These are phyloP conservation scores for Drosophila anomelani DNA, from an alignment of 2,888 invertebrate genomes.

Conservation along the genomic window DNA sequence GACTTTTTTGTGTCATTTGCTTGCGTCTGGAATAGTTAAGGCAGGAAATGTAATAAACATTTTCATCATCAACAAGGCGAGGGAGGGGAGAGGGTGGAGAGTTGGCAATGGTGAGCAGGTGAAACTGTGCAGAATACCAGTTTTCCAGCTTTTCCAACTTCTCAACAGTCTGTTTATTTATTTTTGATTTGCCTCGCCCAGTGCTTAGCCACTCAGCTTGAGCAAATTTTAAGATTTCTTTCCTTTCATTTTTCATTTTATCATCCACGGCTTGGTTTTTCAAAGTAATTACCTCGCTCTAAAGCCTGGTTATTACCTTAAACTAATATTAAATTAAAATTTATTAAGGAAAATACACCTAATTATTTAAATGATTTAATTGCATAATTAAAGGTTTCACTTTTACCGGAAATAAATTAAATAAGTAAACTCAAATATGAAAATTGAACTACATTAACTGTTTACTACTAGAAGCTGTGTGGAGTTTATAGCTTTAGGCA, in stretches of 20 bases:
- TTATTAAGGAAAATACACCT: not conserved
- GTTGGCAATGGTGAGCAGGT: not conserved
- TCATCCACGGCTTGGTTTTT: too few species aligned
- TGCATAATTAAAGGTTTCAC: not conserved
- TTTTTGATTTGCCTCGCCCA: slow-evolving; percentile 34
- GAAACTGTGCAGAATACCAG: slow-evolving; percentile 48
- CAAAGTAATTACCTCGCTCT: not conserved
- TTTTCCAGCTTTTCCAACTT: slow-evolving; percentile 54
- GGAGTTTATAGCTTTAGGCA: slow-evolving; percentile 3
- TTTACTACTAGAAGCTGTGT: not conserved
- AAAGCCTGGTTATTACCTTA: not conserved
- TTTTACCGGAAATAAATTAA: not conserved
- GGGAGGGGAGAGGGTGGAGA: not conserved
- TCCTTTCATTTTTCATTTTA: not conserved
- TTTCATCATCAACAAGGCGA: slow-evolving; percentile 2
- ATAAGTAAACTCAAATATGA: not conserved
- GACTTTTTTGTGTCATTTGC: slow-evolving; percentile 39
- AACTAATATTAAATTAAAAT: slow-evolving; percentile 1
- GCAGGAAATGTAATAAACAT: slow-evolving; percentile 35
- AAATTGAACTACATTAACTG: not conserved
- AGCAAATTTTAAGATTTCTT: slow-evolving; percentile 48
- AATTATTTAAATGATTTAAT: slow-evolving; percentile 6
- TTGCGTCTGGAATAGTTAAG: slow-evolving; percentile 24
- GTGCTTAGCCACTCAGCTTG: slow-evolving; percentile 46
- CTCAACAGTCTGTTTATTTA: slow-evolving; percentile 65